phyloP scores from a whole-genome alignment of 2,888 invertebrate species.

The Eucera pruinosa region DNA sequence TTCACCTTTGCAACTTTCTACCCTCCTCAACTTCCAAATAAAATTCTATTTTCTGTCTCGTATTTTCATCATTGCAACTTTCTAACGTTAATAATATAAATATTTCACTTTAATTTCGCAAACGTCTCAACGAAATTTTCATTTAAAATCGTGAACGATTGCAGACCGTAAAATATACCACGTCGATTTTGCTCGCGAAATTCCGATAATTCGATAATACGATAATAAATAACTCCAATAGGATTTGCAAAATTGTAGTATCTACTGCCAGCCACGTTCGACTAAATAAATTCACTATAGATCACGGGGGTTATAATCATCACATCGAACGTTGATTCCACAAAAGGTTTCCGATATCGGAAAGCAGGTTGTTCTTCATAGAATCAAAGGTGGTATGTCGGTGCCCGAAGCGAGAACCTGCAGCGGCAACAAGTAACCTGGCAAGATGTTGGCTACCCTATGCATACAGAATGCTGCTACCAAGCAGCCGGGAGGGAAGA shows the following conservation, averaged over 20 bases:
- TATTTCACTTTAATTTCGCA: not conserved
- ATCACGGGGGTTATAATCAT: constrained; percentile 61
- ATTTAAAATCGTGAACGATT: not conserved
- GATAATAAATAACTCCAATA: constrained; percentile 33
- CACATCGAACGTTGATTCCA: constrained; percentile 66
- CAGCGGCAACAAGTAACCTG: constrained; percentile 72
- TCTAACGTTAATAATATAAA: no score
- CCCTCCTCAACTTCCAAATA: no score
- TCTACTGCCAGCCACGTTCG: not conserved
- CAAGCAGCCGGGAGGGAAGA: constrained; percentile 76
- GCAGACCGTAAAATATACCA: not conserved
- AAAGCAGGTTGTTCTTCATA: constrained; percentile 65
- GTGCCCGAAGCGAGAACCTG: constrained; percentile 75
- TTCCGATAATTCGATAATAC: constrained; percentile 10
- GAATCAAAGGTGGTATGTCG: constrained; percentile 76
- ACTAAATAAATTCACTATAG: constrained; percentile 35
- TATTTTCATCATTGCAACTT: no score
- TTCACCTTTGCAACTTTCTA: no score
- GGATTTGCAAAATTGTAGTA: constrained; percentile 24
- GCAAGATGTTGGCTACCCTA: constrained; percentile 80
- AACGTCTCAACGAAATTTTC: no score
- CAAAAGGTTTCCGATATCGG: constrained; percentile 74
- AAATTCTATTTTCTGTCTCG: no score
- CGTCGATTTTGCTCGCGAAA: constrained; percentile 1
- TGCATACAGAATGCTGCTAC: constrained; percentile 84